phyloP scores from a whole-genome alignment of 1,140 invertebrate genomes.

The Varroa destructor region DNA sequence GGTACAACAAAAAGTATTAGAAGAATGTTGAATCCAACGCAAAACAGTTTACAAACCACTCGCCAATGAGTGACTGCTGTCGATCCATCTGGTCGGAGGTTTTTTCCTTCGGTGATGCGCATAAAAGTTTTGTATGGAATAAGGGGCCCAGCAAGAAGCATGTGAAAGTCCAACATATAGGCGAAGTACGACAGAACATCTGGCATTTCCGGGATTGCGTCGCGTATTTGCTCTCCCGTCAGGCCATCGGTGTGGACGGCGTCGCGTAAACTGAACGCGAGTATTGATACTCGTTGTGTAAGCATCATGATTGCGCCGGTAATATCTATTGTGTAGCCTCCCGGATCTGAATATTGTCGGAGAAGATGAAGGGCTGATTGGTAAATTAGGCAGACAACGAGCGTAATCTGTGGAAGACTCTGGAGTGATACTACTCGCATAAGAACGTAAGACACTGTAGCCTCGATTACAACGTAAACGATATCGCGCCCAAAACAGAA shows the following conservation, averaged over 20 bases:
- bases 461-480: too few relatives aligned
- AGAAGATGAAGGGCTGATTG: too few relatives aligned
- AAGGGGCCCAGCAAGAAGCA: slow-evolving; percentile 78
- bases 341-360: too few relatives aligned
- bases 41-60: background rate
- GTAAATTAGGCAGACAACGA: too few relatives aligned
- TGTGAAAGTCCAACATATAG: slow-evolving; percentile 79
- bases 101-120: slow-evolving; percentile 66
- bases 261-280: slow-evolving; percentile 82
- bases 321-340: too few relatives aligned
- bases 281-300: slow-evolving; percentile 79
- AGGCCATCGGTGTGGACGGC: slow-evolving; percentile 53
- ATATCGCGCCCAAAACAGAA: too few relatives aligned
- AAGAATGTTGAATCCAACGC: background rate
- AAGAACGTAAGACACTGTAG: too few relatives aligned
- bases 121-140: slow-evolving; percentile 85
- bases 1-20: background rate
- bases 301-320: slow-evolving; percentile 82
- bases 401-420: too few relatives aligned
- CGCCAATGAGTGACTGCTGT: background rate
- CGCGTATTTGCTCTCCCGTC: slow-evolving; percentile 53
- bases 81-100: slow-evolving; percentile 40
- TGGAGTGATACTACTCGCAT: too few relatives aligned
- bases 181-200: slow-evolving; percentile 50
- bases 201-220: slow-evolving; percentile 49